These are phyloP conservation scores for Sinopyrophorus schimmeli DNA, from an alignment of 2,888 invertebrate species.

Conservation along the genomic window DNA sequence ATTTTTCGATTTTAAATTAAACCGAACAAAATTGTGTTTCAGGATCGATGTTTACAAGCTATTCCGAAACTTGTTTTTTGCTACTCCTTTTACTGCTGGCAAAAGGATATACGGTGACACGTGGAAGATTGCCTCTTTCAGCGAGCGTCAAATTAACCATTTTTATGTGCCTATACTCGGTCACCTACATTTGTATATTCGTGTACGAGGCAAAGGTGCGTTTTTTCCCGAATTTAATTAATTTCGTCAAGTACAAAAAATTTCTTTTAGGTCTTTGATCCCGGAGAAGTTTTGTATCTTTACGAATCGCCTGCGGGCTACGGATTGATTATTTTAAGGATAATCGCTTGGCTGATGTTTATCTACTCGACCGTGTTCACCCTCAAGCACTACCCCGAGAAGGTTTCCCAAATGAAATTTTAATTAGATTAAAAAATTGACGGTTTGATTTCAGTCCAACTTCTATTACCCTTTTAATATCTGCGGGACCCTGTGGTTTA, in stretches of 20 bases:
- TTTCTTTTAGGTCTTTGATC: slow-evolving; percentile 76
- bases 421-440: background rate
- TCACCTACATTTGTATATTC: slow-evolving; percentile 75
- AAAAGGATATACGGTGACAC: slow-evolving; percentile 89
- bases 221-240: slow-evolving; percentile 1
- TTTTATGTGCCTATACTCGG: slow-evolving; percentile 76
- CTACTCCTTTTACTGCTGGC: slow-evolving; percentile 79
- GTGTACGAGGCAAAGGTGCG: slow-evolving; percentile 77
- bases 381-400: slow-evolving; percentile 80
- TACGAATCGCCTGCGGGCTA: slow-evolving; percentile 93
- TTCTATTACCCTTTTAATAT: slow-evolving; percentile 85
- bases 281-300: slow-evolving; percentile 85
- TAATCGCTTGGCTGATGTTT: slow-evolving; percentile 84
- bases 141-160: slow-evolving; percentile 77
- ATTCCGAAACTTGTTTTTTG: slow-evolving; percentile 75
- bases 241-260: background rate
- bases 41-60: slow-evolving; percentile 74
- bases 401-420: no score
- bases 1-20: slow-evolving; percentile 6
- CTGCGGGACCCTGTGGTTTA: slow-evolving; percentile 85
- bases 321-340: slow-evolving; percentile 72
- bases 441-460: slow-evolving; percentile 56
- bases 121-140: slow-evolving; percentile 73
- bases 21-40: slow-evolving; percentile 41
- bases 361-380: slow-evolving; percentile 70